A percentile compares a stretch with the other conserved stretches of the same genome.
These are phyloP conservation scores for Temnothorax nylanderi DNA, from an alignment of 1,140 invertebrate genomes.

Conservation along the genomic window DNA sequence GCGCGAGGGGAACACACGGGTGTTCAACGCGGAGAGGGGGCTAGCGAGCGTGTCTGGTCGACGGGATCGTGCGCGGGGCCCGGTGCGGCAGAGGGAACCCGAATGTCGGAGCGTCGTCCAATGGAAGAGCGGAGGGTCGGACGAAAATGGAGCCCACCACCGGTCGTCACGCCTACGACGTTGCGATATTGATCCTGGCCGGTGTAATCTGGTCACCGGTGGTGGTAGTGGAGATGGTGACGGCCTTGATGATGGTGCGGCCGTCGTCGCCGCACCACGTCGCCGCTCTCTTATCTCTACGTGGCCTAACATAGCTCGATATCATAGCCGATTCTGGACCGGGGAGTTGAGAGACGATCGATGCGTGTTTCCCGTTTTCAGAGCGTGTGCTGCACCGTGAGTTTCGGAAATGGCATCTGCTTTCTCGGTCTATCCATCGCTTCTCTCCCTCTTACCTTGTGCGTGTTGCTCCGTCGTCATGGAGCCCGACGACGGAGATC, in stretches of 20 bases:
- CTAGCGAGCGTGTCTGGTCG: not conserved
- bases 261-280: constrained; percentile 10
- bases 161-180: constrained; percentile 67
- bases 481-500: not conserved
- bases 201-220: constrained; percentile 62
- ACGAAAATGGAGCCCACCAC: constrained; percentile 69
- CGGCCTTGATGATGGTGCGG: constrained; percentile 48
- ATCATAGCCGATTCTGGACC: constrained; percentile 74
- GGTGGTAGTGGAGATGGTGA: constrained; percentile 63
- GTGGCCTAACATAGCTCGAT: constrained; percentile 75
- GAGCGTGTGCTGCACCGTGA: constrained; percentile 47
- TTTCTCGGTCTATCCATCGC: not conserved
- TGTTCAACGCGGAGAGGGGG: not conserved
- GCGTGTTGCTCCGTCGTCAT: constrained; percentile 7
- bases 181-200: constrained; percentile 74
- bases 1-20: not conserved
- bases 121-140: constrained; percentile 58
- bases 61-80: constrained; percentile 5
- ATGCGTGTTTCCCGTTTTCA: constrained; percentile 61
- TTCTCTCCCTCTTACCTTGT: not conserved
- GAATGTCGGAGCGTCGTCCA: constrained; percentile 59
- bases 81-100: constrained; percentile 17
- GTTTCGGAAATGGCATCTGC: constrained; percentile 54
- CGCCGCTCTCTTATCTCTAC: constrained; percentile 70
- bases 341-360: constrained; percentile 42